Conservation (phyloP, 2,888 invertebrate species). For the Synanthedon andrenaeformis region DNA sequence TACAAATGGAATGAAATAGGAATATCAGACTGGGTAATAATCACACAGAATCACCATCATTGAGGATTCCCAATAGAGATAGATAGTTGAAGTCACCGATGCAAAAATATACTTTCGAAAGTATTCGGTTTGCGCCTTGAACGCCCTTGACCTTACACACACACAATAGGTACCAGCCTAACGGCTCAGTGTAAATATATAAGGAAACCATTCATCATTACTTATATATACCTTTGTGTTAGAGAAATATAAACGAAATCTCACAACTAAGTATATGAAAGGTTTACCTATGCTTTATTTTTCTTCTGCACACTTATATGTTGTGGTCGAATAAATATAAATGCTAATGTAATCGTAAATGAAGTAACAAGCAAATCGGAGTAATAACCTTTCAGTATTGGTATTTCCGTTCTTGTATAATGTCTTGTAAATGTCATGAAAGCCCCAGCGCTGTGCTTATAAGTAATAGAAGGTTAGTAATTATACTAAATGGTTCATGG, state of each 20-base stretch:
- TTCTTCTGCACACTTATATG: no score
- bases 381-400: background rate
- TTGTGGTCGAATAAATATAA: no score
- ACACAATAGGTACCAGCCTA: background rate
- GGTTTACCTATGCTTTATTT: no score
- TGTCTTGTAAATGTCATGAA: no score
- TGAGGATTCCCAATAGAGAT: no score
- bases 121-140: background rate
- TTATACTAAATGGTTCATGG: no score
- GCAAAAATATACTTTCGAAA: background rate
- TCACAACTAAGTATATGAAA: background rate
- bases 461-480: no score
- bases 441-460: no score
- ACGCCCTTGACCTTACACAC: background rate
- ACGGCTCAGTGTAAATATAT: background rate
- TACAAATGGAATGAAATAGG: no score
- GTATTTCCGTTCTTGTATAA: background rate
- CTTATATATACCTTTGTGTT: constrained; percentile 5
- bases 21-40: no score
- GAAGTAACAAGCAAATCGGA: background rate
- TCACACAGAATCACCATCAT: no score
- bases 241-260: constrained; percentile 2
- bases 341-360: background rate
- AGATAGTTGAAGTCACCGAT: no score
- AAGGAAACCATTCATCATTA: constrained; percentile 6